Percentiles rank a stretch among this genome's conserved stretches.
Evolutionary conservation across 1,140 invertebrate genomes (phyloP).

Genomic region (Drosophila seguyi): DNA sequence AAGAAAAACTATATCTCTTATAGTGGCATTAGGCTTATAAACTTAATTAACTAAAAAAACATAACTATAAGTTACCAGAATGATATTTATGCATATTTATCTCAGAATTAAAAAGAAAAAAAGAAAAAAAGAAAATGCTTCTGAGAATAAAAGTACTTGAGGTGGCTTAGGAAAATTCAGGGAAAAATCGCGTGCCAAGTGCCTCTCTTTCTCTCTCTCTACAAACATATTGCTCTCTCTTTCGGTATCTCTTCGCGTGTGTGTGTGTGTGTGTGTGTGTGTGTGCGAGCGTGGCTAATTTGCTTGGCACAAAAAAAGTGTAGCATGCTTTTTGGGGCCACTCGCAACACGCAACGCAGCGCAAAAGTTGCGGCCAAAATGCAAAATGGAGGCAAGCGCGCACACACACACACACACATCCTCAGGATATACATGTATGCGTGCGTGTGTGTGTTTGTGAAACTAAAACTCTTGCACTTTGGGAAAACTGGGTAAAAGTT

Average conservation of each 20-base stretch:
- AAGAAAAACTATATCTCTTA: background rate
- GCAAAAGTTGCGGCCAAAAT: slow-evolving; percentile 50
- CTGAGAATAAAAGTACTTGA: background rate
- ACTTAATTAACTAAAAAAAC: background rate
- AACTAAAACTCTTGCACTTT: slow-evolving; percentile 61
- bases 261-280: slow-evolving; percentile 2
- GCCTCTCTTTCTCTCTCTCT: background rate
- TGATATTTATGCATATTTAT: slow-evolving; percentile 25
- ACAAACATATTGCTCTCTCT: slow-evolving; percentile 21
- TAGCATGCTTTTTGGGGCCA: slow-evolving; percentile 59
- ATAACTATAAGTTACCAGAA: background rate
- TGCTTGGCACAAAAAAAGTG: slow-evolving; percentile 47
- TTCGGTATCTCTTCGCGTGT: background rate
- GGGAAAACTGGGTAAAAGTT: slow-evolving; percentile 44
- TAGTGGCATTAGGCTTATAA: background rate
- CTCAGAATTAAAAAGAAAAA: background rate
- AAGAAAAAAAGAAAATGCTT: slow-evolving; percentile 12
- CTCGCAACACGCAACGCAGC: slow-evolving; percentile 56
- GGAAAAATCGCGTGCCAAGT: slow-evolving; percentile 34
- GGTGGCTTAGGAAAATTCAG: slow-evolving; percentile 26
- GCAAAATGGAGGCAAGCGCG: slow-evolving; percentile 42
- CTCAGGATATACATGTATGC: background rate
- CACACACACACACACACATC: slow-evolving; percentile 18
- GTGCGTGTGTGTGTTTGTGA: slow-evolving; percentile 12
- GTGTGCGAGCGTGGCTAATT: slow-evolving; percentile 54